phyloP scores from a whole-genome alignment of 2,888 invertebrate species.

The Standfussiana lucernea region DNA sequence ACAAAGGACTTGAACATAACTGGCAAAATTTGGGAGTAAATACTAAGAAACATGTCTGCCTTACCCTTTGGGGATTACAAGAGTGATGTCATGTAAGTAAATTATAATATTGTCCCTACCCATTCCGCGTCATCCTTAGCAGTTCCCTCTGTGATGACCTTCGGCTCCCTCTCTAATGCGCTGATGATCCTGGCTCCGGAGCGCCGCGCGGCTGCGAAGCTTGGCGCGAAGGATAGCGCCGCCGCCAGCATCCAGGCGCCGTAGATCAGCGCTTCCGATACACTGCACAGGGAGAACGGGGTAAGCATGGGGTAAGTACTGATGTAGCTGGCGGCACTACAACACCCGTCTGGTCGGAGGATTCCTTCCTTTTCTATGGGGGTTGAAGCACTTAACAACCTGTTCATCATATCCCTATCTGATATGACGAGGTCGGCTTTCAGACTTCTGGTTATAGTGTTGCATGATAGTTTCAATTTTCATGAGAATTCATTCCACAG shows the following conservation, averaged over 20 bases:
- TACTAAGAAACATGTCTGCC: not conserved
- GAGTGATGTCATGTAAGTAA: not conserved
- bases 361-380: too few species aligned
- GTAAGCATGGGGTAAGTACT: not conserved
- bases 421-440: not conserved
- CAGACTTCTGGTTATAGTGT: not conserved
- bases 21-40: not conserved
- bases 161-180: conserved; percentile 86
- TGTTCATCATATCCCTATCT: too few species aligned
- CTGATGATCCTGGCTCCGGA: conserved; percentile 92
- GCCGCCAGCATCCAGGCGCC: conserved; percentile 95
- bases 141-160: conserved; percentile 76
- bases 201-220: conserved; percentile 93
- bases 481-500: too few species aligned
- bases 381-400: too few species aligned
- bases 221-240: conserved; percentile 94
- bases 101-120: conserved; percentile 73
- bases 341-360: too few species aligned
- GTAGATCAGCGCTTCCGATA: conserved; percentile 94
- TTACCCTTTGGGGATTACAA: not conserved
- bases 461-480: too few species aligned
- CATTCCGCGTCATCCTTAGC: conserved; percentile 76
- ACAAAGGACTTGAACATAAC: too few species aligned
- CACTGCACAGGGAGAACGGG: conserved; percentile 81
- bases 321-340: too few species aligned